phyloP scores from a whole-genome alignment of 2,888 invertebrate species.

The Watsonalla binaria region DNA sequence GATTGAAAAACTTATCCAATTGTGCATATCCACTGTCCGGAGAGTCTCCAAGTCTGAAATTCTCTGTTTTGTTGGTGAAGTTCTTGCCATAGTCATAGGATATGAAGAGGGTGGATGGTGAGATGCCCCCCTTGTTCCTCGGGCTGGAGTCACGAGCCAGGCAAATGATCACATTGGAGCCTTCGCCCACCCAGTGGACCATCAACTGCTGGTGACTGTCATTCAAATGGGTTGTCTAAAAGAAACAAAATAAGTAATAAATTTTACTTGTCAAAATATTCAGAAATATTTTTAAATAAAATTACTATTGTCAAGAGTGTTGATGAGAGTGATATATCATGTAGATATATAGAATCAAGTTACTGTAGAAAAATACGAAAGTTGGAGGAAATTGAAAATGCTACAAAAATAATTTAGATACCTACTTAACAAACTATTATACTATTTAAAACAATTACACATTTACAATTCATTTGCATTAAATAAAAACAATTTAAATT shows the following conservation, averaged over 20 bases:
- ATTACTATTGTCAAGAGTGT: no score
- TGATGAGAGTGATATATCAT: no score
- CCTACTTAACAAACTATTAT: no score
- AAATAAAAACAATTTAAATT: no score
- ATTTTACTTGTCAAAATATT: no score
- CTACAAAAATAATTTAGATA: no score
- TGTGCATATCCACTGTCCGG: slow-evolving; percentile 80
- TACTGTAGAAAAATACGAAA: no score
- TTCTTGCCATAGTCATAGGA: slow-evolving; percentile 92
- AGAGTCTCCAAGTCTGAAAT: slow-evolving; percentile 78
- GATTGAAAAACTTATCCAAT: slow-evolving; percentile 91
- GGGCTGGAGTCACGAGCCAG: slow-evolving; percentile 86
- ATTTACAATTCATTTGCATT: no score
- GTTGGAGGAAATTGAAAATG: no score
- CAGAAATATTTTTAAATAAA: no score
- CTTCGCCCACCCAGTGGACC: slow-evolving; percentile 95
- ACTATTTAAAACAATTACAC: background rate
- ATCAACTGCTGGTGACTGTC: slow-evolving; percentile 93
- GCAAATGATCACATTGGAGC: slow-evolving; percentile 91
- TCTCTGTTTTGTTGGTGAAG: slow-evolving; percentile 85
- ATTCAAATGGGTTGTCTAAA: slow-evolving; percentile 87
- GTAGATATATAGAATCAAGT: no score
- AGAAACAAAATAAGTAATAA: slow-evolving; percentile 11
- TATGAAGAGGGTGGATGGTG: slow-evolving; percentile 89
- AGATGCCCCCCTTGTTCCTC: slow-evolving; percentile 71